Base-by-base conservation (phyloP, 2,888 invertebrate genomes). In the Arenicola marina region DNA sequence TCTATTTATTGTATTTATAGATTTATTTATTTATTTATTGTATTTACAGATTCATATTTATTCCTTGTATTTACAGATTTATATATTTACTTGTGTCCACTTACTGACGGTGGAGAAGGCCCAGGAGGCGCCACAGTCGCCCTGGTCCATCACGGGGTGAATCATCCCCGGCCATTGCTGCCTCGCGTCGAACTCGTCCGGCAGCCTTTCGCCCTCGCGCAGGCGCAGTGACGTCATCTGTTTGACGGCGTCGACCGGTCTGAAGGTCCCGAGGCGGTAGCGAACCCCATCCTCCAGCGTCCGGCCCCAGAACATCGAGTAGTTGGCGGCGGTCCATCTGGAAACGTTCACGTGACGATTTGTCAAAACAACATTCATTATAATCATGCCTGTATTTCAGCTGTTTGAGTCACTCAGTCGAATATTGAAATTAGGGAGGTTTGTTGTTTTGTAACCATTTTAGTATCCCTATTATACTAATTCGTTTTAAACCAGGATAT, bases 101-200 rank as follows among this genome's bases (percentile, higher is more conserved):
- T 51, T 68, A 81, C 85, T 83, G 56, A 91, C 90, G 0, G 95
- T 91, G 0, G 93, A 91, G 31, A 96, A 87, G 0, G 94, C 95
- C 96, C 96, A 97, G 1, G 95, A 95, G 0, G 95, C 89, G 0
- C 92, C 95, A 79, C 96, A 91, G 86, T 89, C 87, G 26, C 88
- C 88, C 76, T 87, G 87, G 71, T 88, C 87, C 43, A 81, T 73
- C n/a, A 87, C 81, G 0, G 87, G 88, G 0, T 90, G 88, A 56
- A 95, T 90, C 73, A 87, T 87, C 1, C 86, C 85, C 0, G 88
- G 88, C 95, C 95, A 96, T 56, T 87, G 87, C 0, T 85, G 80
- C 18, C 91, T 85, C 0, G 93, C 86, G 79, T 96, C 93, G 81
- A 96, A 97, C 46, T 86, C 77, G 18, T 79, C 79, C 0, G 93